Percentiles rank a stretch among this genome's conserved stretches.
Evolutionary conservation across 2,888 invertebrate species (phyloP).

Genomic region (Acrocyrtus sp.): DNA sequence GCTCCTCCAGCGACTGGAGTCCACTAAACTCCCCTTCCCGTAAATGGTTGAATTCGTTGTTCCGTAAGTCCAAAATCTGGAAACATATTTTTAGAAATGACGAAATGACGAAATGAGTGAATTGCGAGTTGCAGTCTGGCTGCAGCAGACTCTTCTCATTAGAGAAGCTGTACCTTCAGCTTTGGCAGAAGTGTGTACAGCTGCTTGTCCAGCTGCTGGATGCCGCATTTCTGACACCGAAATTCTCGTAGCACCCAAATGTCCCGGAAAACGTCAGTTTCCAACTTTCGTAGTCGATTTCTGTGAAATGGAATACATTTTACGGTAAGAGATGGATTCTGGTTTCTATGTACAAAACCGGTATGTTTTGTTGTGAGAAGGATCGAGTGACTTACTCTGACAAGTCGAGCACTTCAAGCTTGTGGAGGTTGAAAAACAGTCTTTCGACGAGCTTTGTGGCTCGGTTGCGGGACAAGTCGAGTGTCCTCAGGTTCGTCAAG

Average conservation of each 20-base stretch:
- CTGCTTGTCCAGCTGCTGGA: slow-evolving; percentile 80
- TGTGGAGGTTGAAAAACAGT: slow-evolving; percentile 78
- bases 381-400: too few species aligned
- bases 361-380: too few species aligned
- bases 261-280: slow-evolving; percentile 73
- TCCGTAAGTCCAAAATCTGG: slow-evolving; percentile 75
- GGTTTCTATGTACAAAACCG: too few species aligned
- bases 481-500: slow-evolving; percentile 75
- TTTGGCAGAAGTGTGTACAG: slow-evolving; percentile 80
- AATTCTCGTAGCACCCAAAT: slow-evolving; percentile 76
- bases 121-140: not conserved
- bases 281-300: slow-evolving; percentile 79
- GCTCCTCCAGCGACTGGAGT: slow-evolving; percentile 76
- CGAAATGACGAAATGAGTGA: slow-evolving; percentile 10
- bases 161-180: slow-evolving; percentile 71
- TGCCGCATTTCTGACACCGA: slow-evolving; percentile 77
- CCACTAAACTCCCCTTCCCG: slow-evolving; percentile 78
- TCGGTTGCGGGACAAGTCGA: slow-evolving; percentile 76
- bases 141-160: not conserved
- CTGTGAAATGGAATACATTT: not conserved
- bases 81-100: slow-evolving; percentile 7
- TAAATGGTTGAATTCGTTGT: slow-evolving; percentile 76
- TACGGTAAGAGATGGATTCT: too few species aligned
- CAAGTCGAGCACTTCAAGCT: slow-evolving; percentile 77
- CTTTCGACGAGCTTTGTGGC: slow-evolving; percentile 77